Conservation (phyloP, 2,797 vertebrate species). For the Takifugu ocellatus region DNA sequence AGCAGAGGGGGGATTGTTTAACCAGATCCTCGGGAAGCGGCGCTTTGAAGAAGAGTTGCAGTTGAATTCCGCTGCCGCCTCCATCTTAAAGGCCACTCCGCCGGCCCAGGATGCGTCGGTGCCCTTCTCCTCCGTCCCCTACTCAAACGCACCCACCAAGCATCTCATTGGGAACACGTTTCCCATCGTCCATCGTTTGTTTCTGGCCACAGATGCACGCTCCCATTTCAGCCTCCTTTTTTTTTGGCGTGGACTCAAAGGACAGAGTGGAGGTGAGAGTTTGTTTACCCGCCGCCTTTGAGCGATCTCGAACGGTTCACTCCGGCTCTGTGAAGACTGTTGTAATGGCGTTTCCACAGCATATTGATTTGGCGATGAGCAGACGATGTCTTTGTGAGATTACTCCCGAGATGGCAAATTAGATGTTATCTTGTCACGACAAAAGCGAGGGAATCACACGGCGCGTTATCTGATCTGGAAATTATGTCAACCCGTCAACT, state of each 20-base stretch:
- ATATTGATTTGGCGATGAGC: slow-evolving; percentile 66
- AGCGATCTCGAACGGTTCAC: slow-evolving; percentile 39
- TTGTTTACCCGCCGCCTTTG: slow-evolving; percentile 13
- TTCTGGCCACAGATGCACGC: slow-evolving; percentile 14
- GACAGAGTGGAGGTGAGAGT: slow-evolving; percentile 27
- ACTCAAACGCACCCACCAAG: slow-evolving; percentile 27
- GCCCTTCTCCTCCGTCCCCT: slow-evolving; percentile 43
- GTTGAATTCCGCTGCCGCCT: not conserved
- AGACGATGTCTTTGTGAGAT: slow-evolving; percentile 57
- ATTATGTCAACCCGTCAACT: slow-evolving; percentile 49
- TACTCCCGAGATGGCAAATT: slow-evolving; percentile 61
- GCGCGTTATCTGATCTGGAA: slow-evolving; percentile 50
- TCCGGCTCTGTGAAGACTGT: slow-evolving; percentile 49
- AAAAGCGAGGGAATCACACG: slow-evolving; percentile 41
- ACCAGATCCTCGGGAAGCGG: too few relatives aligned
- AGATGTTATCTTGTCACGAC: slow-evolving; percentile 60
- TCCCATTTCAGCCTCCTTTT: slow-evolving; percentile 20
- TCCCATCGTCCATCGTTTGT: slow-evolving; percentile 36
- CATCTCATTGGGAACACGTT: slow-evolving; percentile 28
- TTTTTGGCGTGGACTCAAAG: slow-evolving; percentile 7
- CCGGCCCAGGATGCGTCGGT: not conserved
- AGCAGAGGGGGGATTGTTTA: too few relatives aligned
- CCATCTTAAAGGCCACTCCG: not conserved
- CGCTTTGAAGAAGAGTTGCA: too few relatives aligned
- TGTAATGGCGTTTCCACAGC: slow-evolving; percentile 57